phyloP scores from a whole-genome alignment of 2,888 invertebrate genomes.

The Dyspetes luteomarginatus region DNA sequence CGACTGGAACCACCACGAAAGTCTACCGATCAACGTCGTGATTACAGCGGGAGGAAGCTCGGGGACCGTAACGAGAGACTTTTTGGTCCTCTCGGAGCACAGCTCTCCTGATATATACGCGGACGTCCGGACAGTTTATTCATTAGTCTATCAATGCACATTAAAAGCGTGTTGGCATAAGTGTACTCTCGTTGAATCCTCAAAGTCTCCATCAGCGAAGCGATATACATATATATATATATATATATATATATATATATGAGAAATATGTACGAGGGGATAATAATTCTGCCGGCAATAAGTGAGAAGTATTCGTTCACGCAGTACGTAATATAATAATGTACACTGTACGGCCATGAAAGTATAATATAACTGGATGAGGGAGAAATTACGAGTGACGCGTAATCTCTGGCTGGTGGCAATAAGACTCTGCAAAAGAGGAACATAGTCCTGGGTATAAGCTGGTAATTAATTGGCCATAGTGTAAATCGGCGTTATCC shows the following conservation, averaged over 20 bases:
- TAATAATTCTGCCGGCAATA: constrained; percentile 37
- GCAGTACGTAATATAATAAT: constrained; percentile 41
- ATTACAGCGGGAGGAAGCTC: neutral
- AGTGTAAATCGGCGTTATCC: constrained; percentile 62
- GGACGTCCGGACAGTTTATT: constrained; percentile 12
- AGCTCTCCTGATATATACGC: neutral
- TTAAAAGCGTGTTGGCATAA: neutral
- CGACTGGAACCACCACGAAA: constrained; percentile 12
- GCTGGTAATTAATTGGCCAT: constrained; percentile 63
- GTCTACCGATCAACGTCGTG: constrained; percentile 14
- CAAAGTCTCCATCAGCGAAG: constrained; percentile 4
- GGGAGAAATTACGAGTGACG: constrained; percentile 56
- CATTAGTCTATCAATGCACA: constrained; percentile 12
- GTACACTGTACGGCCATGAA: constrained; percentile 15
- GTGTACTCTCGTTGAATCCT: neutral
- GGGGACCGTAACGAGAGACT: neutral
- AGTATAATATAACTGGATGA: constrained; percentile 46
- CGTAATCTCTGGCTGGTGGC: constrained; percentile 50
- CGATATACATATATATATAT: neutral
- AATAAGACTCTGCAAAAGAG: constrained; percentile 18
- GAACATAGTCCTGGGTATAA: constrained; percentile 43
- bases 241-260: neutral
- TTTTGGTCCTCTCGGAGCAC: neutral
- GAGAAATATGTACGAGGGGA: constrained; percentile 1
- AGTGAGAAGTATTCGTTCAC: constrained; percentile 25